A percentile compares a stretch with the other conserved stretches of the same genome.
Conservation (phyloP, 2,797 vertebrate species). For the Argentina silus region DNA sequence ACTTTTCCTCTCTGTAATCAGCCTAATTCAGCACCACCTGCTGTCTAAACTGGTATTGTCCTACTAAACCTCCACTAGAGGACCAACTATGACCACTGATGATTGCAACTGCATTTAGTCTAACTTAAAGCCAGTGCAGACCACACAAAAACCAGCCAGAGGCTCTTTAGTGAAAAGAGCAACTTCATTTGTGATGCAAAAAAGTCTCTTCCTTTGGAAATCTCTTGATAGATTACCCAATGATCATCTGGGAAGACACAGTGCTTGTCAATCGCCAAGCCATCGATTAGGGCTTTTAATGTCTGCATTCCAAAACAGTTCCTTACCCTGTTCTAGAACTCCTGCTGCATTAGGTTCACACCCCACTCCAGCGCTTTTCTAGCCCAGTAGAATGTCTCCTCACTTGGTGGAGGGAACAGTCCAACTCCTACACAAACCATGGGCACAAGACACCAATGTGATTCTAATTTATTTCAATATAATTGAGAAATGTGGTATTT, state of each 20-base stretch:
- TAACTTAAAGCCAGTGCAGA: slow-evolving; percentile 66
- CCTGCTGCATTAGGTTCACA: slow-evolving; percentile 48
- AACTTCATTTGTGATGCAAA: slow-evolving; percentile 68
- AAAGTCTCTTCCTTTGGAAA: slow-evolving; percentile 55
- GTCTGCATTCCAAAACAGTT: slow-evolving; percentile 73
- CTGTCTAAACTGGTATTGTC: slow-evolving; percentile 45
- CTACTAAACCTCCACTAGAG: not conserved
- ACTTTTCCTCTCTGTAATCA: slow-evolving; percentile 49
- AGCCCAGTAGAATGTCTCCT: slow-evolving; percentile 34
- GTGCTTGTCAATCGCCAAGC: slow-evolving; percentile 64
- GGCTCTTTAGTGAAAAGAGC: slow-evolving; percentile 64
- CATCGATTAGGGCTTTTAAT: slow-evolving; percentile 64
- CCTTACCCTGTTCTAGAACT: slow-evolving; percentile 1
- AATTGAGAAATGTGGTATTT: slow-evolving; percentile 67
- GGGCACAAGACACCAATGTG: slow-evolving; percentile 52
- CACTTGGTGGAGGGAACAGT: slow-evolving; percentile 41
- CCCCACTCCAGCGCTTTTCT: slow-evolving; percentile 27
- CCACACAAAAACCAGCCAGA: slow-evolving; percentile 65
- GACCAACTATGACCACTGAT: not conserved
- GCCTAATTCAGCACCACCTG: slow-evolving; percentile 63
- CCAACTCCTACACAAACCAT: slow-evolving; percentile 54
- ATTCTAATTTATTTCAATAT: slow-evolving; percentile 75
- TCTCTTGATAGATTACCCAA: slow-evolving; percentile 3
- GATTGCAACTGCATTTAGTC: slow-evolving; percentile 1
- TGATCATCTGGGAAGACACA: slow-evolving; percentile 37